These are phyloP conservation scores for Holotrichia oblita DNA, from an alignment of 1,140 invertebrate species.

Conservation along the genomic window DNA sequence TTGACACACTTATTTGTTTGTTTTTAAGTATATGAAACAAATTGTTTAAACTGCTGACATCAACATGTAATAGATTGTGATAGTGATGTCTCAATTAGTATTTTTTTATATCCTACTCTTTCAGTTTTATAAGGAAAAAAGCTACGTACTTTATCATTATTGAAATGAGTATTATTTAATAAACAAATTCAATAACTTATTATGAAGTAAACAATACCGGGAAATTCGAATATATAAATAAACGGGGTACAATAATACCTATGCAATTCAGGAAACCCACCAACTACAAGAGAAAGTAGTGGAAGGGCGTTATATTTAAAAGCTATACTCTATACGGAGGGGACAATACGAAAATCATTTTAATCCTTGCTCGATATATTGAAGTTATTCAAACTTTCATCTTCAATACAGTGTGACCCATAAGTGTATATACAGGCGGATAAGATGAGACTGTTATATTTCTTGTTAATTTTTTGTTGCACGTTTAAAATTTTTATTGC, in stretches of 20 bases:
- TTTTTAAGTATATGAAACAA: too few relatives aligned
- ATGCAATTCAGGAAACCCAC: neutral
- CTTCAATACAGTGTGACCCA: slow-evolving; percentile 27
- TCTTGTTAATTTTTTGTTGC: neutral
- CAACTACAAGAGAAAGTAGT: slow-evolving; percentile 27
- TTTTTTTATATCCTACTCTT: too few relatives aligned
- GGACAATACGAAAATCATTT: slow-evolving; percentile 2
- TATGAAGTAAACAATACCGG: neutral
- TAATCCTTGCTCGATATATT: neutral
- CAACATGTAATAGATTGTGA: too few relatives aligned
- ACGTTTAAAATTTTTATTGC: neutral
- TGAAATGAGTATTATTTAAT: neutral
- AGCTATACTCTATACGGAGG: neutral
- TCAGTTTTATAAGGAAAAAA: too few relatives aligned
- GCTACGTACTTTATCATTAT: neutral
- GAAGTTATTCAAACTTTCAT: slow-evolving; percentile 24
- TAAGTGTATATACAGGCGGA: neutral
- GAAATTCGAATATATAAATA: neutral
- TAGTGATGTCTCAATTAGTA: too few relatives aligned
- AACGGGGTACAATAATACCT: slow-evolving; percentile 4
- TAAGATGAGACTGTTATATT: slow-evolving; percentile 2
- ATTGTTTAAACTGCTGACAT: too few relatives aligned
- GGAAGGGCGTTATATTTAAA: slow-evolving; percentile 32
- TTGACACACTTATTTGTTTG: too few relatives aligned
- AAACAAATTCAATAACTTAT: neutral